These are phyloP conservation scores for Cyprinodon variegatus DNA, from an alignment of 2,113 vertebrate species.

Conservation along the genomic window DNA sequence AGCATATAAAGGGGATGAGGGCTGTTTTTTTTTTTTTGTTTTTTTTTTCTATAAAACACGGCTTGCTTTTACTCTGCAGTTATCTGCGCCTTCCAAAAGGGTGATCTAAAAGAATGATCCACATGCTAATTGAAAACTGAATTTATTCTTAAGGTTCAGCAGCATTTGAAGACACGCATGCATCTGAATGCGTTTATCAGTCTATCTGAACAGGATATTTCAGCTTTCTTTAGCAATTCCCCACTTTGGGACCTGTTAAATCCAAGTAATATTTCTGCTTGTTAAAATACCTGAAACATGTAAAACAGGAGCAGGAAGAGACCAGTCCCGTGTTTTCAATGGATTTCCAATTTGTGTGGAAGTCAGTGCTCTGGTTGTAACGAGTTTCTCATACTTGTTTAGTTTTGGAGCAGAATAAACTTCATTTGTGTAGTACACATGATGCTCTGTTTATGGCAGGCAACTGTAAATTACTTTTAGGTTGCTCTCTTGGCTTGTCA, in stretches of 20 bases:
- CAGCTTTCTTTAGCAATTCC: background rate
- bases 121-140: background rate
- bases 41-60: conserved; percentile 4
- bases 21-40: background rate
- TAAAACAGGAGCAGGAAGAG: background rate
- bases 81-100: background rate
- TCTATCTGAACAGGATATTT: background rate
- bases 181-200: conserved; percentile 1
- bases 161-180: background rate
- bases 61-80: background rate
- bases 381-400: conserved; percentile 32
- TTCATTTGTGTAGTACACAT: conserved; percentile 33
- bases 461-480: conserved; percentile 60
- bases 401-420: conserved; percentile 23
- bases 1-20: background rate
- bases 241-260: background rate
- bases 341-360: conserved; percentile 20
- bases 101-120: background rate
- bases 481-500: conserved; percentile 46
- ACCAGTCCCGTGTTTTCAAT: conserved; percentile 18
- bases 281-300: background rate
- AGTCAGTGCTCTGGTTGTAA: conserved; percentile 21
- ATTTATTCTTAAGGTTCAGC: background rate
- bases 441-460: conserved; percentile 33
- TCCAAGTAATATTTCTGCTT: background rate